Evolutionary conservation across 2,797 vertebrate genomes (phyloP).

Genomic region (Gymnocypris eckloni): DNA sequence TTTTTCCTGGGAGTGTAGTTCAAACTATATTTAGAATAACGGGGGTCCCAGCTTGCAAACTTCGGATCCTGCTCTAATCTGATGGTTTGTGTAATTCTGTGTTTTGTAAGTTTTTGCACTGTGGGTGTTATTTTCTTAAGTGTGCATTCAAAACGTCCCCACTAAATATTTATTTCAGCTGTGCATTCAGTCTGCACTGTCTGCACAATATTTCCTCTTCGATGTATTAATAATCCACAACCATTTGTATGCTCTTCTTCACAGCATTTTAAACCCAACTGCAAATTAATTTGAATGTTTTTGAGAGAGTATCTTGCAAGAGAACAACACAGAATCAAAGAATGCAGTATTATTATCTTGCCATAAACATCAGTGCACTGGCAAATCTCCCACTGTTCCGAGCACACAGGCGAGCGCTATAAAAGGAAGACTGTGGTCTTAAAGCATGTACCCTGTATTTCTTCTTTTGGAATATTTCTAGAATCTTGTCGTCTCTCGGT

Average conservation of each 20-base stretch:
- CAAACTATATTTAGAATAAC: not conserved
- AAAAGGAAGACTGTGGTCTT: conserved; percentile 1
- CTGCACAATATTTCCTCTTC: not conserved
- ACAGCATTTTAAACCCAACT: not conserved
- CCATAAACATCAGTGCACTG: not conserved
- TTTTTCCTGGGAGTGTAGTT: not conserved
- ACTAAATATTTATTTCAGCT: conserved; percentile 52
- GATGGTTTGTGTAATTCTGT: not conserved
- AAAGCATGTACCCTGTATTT: conserved; percentile 29
- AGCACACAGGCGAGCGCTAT: not conserved
- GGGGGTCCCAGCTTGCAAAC: not conserved
- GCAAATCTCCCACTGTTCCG: not conserved
- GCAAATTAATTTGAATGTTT: not conserved
- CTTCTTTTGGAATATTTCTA: conserved; percentile 24
- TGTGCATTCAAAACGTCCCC: conserved; percentile 3
- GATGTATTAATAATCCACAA: conserved; percentile 50
- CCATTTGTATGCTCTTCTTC: conserved; percentile 17
- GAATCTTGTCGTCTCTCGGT: conserved; percentile 21
- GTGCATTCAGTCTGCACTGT: conserved; percentile 9
- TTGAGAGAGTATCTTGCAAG: not conserved
- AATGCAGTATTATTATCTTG: conserved; percentile 11
- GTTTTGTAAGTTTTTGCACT: conserved; percentile 3
- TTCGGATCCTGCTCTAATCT: not conserved
- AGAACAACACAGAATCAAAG: conserved; percentile 2
- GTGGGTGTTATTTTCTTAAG: conserved; percentile 16